Evolutionary conservation across 2,113 vertebrate genomes (phyloP).

Genomic region (Junco hyemalis): DNA sequence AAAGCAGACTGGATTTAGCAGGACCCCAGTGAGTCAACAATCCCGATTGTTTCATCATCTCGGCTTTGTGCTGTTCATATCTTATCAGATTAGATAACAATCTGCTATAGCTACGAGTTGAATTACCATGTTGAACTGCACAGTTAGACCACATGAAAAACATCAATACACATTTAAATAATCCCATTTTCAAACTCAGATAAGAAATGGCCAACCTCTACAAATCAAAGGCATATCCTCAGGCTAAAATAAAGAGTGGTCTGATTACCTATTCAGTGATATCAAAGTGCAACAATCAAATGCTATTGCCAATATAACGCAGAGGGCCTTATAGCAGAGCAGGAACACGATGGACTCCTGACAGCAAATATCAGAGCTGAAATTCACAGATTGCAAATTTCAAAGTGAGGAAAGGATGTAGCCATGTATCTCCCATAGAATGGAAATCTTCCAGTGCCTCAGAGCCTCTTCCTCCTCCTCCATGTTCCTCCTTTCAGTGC

Average conservation of each 20-base stretch:
- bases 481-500: rapidly evolving
- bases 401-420: neutral
- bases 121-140: constrained; percentile 66
- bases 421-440: neutral
- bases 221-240: constrained; percentile 68
- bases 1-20: constrained; percentile 73
- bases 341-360: rapidly evolving
- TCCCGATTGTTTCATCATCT: constrained; percentile 72
- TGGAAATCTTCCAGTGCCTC: neutral
- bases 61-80: constrained; percentile 65
- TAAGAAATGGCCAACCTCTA: constrained; percentile 61
- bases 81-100: constrained; percentile 74
- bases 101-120: constrained; percentile 55
- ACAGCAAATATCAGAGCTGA: neutral
- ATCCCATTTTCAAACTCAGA: constrained; percentile 66
- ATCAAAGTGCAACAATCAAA: constrained; percentile 64
- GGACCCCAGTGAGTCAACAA: constrained; percentile 70
- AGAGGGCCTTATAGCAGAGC: neutral
- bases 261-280: constrained; percentile 64
- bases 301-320: neutral
- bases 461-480: neutral
- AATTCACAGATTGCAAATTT: neutral
- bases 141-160: constrained; percentile 64
- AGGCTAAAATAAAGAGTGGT: constrained; percentile 60
- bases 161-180: constrained; percentile 68